Percentiles rank a stretch among this genome's conserved stretches.
Evolutionary conservation across 1,140 invertebrate species (phyloP).

Genomic region (Scaptodrosophila lebanonensis): DNA sequence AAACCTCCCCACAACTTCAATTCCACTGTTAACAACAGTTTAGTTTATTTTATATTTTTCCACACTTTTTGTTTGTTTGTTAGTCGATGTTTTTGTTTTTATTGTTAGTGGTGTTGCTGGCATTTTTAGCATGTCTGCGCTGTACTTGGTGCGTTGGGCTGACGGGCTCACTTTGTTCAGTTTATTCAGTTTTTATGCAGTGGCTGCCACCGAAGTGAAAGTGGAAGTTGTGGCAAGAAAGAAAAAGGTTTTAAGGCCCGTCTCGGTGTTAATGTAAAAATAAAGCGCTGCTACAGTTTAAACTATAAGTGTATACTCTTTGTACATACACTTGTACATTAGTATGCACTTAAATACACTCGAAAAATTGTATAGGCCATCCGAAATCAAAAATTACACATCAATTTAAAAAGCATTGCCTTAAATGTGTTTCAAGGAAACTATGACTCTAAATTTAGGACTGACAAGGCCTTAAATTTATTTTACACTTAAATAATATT

Average conservation of each 20-base stretch:
- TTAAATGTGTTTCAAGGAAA: too few relatives aligned
- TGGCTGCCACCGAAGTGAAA: constrained; percentile 56
- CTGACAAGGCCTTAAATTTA: too few relatives aligned
- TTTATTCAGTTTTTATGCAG: too few relatives aligned
- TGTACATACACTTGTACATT: constrained; percentile 1
- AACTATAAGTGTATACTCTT: constrained; percentile 7
- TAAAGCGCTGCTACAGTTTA: constrained; percentile 28
- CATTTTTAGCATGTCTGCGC: constrained; percentile 32
- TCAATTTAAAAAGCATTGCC: too few relatives aligned
- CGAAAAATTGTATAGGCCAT: too few relatives aligned
- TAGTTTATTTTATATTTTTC: constrained; percentile 48
- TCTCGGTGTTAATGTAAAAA: constrained; percentile 22
- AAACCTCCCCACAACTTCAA: background rate
- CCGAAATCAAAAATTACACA: too few relatives aligned
- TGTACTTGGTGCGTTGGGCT: too few relatives aligned
- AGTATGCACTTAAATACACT: background rate
- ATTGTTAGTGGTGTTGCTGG: constrained; percentile 32
- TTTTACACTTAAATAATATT: too few relatives aligned
- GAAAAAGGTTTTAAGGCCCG: constrained; percentile 40
- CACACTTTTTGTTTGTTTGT: constrained; percentile 32
- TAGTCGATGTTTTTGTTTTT: constrained; percentile 36
- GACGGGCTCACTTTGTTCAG: too few relatives aligned
- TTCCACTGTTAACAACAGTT: constrained; percentile 46
- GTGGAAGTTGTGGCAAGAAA: constrained; percentile 51
- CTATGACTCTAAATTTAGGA: too few relatives aligned